phyloP scores from a whole-genome alignment of 1,140 invertebrate genomes.

The Bombyx mandarina region DNA sequence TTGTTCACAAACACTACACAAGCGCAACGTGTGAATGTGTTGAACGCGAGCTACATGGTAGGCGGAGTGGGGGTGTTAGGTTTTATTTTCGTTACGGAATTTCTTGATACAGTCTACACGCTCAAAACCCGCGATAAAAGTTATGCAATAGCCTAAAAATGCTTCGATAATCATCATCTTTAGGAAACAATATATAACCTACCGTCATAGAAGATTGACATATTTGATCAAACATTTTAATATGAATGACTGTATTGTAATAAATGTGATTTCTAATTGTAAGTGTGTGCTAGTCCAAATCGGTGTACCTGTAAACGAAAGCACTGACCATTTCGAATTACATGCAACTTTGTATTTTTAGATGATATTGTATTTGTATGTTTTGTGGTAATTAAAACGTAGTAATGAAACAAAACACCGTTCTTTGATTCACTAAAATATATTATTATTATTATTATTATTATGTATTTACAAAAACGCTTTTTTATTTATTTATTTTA shows the following conservation, averaged over 20 bases:
- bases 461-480: conserved; percentile 45
- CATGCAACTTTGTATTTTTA: conserved; percentile 44
- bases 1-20: too few relatives aligned
- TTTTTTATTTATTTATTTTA: conserved; percentile 13
- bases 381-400: conserved; percentile 46
- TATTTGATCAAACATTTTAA: too few relatives aligned
- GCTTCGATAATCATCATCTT: too few relatives aligned
- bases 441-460: not conserved
- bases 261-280: conserved; percentile 12
- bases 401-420: conserved; percentile 44
- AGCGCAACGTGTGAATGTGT: too few relatives aligned
- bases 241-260: conserved; percentile 7
- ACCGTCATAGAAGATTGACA: too few relatives aligned
- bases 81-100: too few relatives aligned
- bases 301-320: conserved; percentile 16
- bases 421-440: conserved; percentile 41
- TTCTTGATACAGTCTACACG: too few relatives aligned
- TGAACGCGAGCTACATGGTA: too few relatives aligned
- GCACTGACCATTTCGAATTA: conserved; percentile 46
- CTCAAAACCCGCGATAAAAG: too few relatives aligned
- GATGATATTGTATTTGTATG: conserved; percentile 35
- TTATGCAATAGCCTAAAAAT: too few relatives aligned
- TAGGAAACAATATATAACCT: too few relatives aligned
- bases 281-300: conserved; percentile 21
- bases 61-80: too few relatives aligned